Evolutionary conservation across 2,888 invertebrate species (phyloP).

Genomic region (Epicampocera succincta): DNA sequence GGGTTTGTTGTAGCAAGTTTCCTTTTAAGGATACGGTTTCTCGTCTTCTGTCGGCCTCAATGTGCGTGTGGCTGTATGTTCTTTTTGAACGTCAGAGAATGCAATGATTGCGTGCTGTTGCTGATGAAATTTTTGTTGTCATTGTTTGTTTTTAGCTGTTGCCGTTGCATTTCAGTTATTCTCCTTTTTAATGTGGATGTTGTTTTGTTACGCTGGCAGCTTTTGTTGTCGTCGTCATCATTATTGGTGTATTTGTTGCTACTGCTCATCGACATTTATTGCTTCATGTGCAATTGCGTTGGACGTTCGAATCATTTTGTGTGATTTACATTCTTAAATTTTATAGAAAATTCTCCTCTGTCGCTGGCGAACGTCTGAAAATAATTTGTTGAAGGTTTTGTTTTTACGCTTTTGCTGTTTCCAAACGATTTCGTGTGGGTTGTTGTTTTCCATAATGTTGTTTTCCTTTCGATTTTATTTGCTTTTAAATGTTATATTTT

Average conservation of each 20-base stretch:
- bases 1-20: constrained; percentile 61
- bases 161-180: constrained; percentile 35
- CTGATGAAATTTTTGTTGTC: constrained; percentile 5
- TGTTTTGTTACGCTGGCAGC: constrained; percentile 14
- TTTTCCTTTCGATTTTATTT: constrained; percentile 47
- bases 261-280: constrained; percentile 58
- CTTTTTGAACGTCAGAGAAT: constrained; percentile 57
- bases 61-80: not conserved
- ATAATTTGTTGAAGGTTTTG: constrained; percentile 17
- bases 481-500: not conserved
- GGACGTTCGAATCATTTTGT: constrained; percentile 48
- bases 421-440: constrained; percentile 45
- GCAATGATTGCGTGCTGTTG: constrained; percentile 57
- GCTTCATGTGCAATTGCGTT: constrained; percentile 58
- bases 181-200: constrained; percentile 28
- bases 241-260: constrained; percentile 38
- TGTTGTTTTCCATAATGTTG: constrained; percentile 48
- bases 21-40: constrained; percentile 66
- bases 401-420: constrained; percentile 11
- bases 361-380: constrained; percentile 11
- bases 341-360: constrained; percentile 40
- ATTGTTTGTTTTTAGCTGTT: constrained; percentile 17
- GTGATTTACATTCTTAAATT: constrained; percentile 60
- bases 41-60: constrained; percentile 43
- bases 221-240: constrained; percentile 20